Evolutionary conservation across 2,888 invertebrate species (phyloP).

Genomic region (Gymnoscelis rufifasciata): DNA sequence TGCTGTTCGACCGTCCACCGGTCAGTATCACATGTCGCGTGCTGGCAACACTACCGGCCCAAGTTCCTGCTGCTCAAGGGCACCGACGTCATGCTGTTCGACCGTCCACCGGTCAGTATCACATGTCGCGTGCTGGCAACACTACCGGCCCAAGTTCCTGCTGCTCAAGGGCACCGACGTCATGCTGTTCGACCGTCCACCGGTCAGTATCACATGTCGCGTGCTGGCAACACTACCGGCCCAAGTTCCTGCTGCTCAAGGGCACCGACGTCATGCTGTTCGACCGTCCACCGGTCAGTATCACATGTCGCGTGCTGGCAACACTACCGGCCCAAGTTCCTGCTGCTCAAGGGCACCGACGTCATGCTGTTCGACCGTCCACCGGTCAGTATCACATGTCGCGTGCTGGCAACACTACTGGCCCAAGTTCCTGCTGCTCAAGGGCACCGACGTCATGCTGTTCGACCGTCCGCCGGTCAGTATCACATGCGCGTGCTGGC

Average conservation of each 20-base stretch:
- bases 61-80: slow-evolving; percentile 96
- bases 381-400: not conserved
- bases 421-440: not conserved
- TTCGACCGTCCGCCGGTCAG: not conserved
- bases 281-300: not conserved
- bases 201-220: not conserved
- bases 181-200: not conserved
- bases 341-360: no score
- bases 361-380: no score
- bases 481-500: not conserved
- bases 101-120: slow-evolving; percentile 84
- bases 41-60: slow-evolving; percentile 95
- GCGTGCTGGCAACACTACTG: not conserved
- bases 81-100: slow-evolving; percentile 73
- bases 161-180: not conserved
- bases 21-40: slow-evolving; percentile 70
- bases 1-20: not conserved
- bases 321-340: not conserved
- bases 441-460: not conserved
- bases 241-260: not conserved
- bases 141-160: not conserved
- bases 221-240: not conserved
- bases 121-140: not conserved
- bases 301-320: not conserved
- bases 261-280: not conserved